A percentile compares a stretch with the other conserved stretches of the same genome.
phyloP scores from a whole-genome alignment of 2,113 vertebrate genomes.

The Syrrhaptes paradoxus region DNA sequence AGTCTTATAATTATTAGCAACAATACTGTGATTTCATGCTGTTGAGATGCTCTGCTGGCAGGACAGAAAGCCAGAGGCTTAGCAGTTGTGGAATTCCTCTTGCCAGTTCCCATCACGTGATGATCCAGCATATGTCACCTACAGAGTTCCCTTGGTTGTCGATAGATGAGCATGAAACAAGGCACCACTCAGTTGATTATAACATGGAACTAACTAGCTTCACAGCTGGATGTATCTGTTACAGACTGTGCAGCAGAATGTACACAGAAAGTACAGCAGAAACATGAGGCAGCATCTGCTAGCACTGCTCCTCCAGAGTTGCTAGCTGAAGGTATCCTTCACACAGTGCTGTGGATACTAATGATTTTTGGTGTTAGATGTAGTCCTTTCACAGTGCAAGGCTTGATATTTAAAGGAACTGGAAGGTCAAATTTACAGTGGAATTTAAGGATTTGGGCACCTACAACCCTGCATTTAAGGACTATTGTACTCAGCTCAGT shows the following conservation, averaged over 20 bases:
- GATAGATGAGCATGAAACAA: background rate
- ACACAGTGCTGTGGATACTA: background rate
- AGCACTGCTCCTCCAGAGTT: background rate
- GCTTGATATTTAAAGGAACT: background rate
- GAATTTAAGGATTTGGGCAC: background rate
- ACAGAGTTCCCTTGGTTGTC: background rate
- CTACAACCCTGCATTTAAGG: background rate
- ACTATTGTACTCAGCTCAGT: background rate
- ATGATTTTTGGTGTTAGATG: background rate
- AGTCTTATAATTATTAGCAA: background rate
- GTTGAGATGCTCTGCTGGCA: background rate
- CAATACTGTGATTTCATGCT: background rate
- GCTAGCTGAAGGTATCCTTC: background rate
- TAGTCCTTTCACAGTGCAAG: background rate
- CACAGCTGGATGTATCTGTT: background rate
- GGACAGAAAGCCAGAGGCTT: background rate
- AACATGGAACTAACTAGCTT: background rate
- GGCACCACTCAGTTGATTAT: background rate
- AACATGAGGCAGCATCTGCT: background rate
- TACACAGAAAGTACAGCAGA: background rate
- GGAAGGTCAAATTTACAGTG: background rate
- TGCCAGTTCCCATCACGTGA: background rate
- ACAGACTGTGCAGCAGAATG: background rate
- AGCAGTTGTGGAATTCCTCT: background rate
- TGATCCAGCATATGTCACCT: background rate